Base-by-base conservation (phyloP, 2,797 vertebrate species). In the Heterohyrax brucei region DNA sequence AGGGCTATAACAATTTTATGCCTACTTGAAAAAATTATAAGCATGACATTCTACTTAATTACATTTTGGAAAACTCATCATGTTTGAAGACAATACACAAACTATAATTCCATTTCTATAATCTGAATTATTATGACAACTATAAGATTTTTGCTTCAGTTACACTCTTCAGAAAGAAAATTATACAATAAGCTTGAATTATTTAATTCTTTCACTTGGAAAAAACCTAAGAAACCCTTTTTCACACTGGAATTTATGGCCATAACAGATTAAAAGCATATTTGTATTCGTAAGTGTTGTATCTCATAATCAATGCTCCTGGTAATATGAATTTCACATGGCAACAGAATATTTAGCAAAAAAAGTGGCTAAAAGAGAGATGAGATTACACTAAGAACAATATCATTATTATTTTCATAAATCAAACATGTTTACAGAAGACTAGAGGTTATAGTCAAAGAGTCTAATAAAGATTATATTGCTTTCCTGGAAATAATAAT, bases 151-250 rank as follows among this genome's bases (percentile, higher is more conserved):
- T 94, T 95, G 77, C 83, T 98, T 98, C 88, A 95, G 62, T 97
- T 93, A 96, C 89, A 96, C 78, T 95, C 93, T 76, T 97, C 70
- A 96, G 66, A 92, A 98, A 91, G 44, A 87, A 98, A 97, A 98
- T 93, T 97, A 96, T 94, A 39, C 39, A 39, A 39, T 39, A 94
- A 97, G 39, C 18, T 89, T 88, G 75, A 98, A 97, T 97, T 46
- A 89, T 0, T 81, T 56, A 95, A 85, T 97, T 30, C 14, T 72
- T 79, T 96, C 91, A 73, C 93, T 96, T 93, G 10, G 75, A 83
- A 85, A 48, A 28, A 39, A 39, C 39, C 39, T 39, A 56, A 89
- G 77, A 95, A 78, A 9, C 96, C 4, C 79, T 96, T 97, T 95
- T 93, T 94, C 30, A 12, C 16, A 93, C 0, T 97, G 53, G 78